Evolutionary conservation across 2,797 vertebrate species (phyloP), one percentile per base, ranked within the genome.

Genomic region (Aeoliscus strigatus): DNA sequence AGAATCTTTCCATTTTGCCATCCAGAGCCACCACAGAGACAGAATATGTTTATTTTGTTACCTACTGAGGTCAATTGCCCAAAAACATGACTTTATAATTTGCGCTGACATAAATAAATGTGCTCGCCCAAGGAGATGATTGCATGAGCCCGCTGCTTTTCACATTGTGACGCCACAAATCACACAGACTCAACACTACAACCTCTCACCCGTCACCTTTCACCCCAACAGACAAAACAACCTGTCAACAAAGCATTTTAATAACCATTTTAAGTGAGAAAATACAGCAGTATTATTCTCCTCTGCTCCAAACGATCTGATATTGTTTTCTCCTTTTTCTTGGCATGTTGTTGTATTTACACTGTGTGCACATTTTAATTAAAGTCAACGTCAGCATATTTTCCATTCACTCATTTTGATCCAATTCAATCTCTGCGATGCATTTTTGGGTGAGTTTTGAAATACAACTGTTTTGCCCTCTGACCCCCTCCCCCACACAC

Each of bases 131-230:
- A 33, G 9, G 36, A 31, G 59, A 39, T 9, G 39, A 60, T 37
- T 15, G 14, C 31, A 35, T 60, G 36, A 55, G 36, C 16, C 25
- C 17, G 39, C 54, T 47, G 51, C 70, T 79, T 80, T 73, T 73
- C 70, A 66, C 58, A 60, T 65, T 49, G 35, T 30, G 35, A 63
- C 66, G 24, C 45, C 51, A 64, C 76, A 77, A 81, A 83, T 83
- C 80, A 75, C 60, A 44, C 43, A 8, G 46, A 45, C 69, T 78
- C 63, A 67, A 57, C 70, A 47, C 43, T 34, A 1, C 14, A 57
- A 60, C 67, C 74, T 51, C 53, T 70, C 24, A 60, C 53, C 77
- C 14, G 37, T 65, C 2, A 71, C 65, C 73, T 62, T 51, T 75
- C 38, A 67, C 68, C 71, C 42, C 15, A 15, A 47, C 48, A 60